Conservation (phyloP, 2,797 vertebrate species). For the Neosilurus hyrtlii region DNA sequence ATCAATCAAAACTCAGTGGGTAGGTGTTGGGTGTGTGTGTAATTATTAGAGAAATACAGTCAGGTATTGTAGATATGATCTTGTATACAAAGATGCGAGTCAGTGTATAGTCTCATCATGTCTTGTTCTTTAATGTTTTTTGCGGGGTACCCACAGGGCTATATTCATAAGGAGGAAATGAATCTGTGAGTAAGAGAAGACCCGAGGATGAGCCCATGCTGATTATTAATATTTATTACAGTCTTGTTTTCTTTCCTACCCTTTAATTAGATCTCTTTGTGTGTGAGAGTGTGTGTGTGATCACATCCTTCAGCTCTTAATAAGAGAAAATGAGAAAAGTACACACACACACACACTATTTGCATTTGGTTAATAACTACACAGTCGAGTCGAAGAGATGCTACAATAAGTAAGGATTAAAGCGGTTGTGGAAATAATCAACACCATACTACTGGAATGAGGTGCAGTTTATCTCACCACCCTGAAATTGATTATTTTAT, state of each 20-base stretch:
- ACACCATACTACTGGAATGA: background rate
- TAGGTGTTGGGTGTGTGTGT: no score
- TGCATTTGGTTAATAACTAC: conserved; percentile 7
- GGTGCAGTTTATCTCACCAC: background rate
- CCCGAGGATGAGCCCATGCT: background rate
- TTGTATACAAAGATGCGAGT: conserved; percentile 18
- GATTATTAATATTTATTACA: conserved; percentile 32
- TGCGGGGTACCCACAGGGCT: no score
- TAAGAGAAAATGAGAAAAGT: conserved; percentile 33
- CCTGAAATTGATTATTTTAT: background rate
- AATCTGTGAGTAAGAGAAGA: conserved; percentile 14
- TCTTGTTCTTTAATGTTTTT: background rate
- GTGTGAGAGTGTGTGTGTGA: conserved; percentile 4
- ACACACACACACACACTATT: conserved; percentile 5
- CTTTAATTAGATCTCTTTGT: conserved; percentile 8
- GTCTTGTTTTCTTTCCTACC: conserved; percentile 14
- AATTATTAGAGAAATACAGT: no score
- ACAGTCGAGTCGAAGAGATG: background rate
- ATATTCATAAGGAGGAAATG: conserved; percentile 38
- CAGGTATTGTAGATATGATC: no score
- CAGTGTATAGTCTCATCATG: conserved; percentile 25
- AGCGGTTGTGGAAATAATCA: background rate
- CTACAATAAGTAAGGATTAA: background rate
- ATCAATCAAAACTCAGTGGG: no score
- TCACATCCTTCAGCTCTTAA: conserved; percentile 29